phyloP scores from a whole-genome alignment of 2,888 invertebrate species.

The Drosophila falleni region DNA sequence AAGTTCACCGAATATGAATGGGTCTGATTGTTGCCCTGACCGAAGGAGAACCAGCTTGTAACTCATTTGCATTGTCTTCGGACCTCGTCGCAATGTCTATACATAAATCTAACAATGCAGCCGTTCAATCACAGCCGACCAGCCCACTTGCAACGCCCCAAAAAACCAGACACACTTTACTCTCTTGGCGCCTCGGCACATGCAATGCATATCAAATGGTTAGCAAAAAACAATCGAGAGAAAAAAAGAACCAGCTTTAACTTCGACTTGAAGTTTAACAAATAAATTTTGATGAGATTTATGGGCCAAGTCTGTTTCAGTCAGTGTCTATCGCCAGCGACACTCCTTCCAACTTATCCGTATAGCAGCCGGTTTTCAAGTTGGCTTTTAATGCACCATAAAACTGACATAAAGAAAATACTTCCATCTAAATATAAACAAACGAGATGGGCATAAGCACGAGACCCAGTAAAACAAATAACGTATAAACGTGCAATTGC shows the following conservation, averaged over 20 bases:
- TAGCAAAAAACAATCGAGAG: constrained; percentile 21
- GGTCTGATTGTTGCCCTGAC: background rate
- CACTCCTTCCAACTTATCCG: constrained; percentile 27
- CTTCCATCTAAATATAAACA: constrained; percentile 79
- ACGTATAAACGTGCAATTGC: constrained; percentile 72
- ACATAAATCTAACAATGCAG: constrained; percentile 74
- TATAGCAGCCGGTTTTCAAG: constrained; percentile 47
- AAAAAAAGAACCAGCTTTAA: constrained; percentile 22
- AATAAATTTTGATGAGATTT: constrained; percentile 77
- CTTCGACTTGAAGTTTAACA: constrained; percentile 63
- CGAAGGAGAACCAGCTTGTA: constrained; percentile 17
- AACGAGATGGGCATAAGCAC: constrained; percentile 33
- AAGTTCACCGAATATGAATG: constrained; percentile 65
- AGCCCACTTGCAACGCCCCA: constrained; percentile 44
- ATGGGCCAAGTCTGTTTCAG: constrained; percentile 59
- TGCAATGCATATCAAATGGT: constrained; percentile 72
- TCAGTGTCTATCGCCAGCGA: constrained; percentile 33
- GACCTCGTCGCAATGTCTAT: constrained; percentile 19
- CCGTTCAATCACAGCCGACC: constrained; percentile 64
- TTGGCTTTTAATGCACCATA: constrained; percentile 65
- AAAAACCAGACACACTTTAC: constrained; percentile 14
- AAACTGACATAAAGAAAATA: constrained; percentile 70
- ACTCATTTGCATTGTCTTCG: constrained; percentile 46
- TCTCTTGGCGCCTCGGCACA: constrained; percentile 57
- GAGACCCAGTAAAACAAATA: constrained; percentile 40